Evolutionary conservation across 2,888 invertebrate species (phyloP).

Genomic region (Blastobasis adustella): DNA sequence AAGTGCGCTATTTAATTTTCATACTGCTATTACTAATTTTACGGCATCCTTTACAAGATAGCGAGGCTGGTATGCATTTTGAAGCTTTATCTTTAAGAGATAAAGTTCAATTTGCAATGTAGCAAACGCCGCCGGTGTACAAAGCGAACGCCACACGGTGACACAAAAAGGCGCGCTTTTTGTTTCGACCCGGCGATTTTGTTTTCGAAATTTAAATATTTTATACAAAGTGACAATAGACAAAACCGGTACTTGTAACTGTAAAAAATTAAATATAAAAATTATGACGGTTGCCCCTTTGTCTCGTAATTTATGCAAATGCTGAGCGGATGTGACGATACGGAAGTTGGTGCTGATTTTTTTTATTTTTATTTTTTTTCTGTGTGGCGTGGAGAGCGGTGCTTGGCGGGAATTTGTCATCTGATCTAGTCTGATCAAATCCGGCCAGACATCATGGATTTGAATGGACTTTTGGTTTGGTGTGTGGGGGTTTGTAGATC

Average conservation of each 20-base stretch:
- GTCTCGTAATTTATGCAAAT: constrained; percentile 66
- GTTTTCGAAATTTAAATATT: constrained; percentile 69
- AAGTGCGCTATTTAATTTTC: background rate
- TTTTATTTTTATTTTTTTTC: constrained; percentile 23
- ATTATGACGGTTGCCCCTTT: constrained; percentile 65
- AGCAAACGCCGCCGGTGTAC: background rate
- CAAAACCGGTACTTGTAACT: constrained; percentile 71
- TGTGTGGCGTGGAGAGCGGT: constrained; percentile 12
- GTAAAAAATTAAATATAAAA: constrained; percentile 72
- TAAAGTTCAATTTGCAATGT: background rate
- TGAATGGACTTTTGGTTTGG: constrained; percentile 18
- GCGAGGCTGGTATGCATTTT: no score
- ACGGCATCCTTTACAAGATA: constrained; percentile 16
- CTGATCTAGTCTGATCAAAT: no score
- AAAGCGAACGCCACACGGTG: constrained; percentile 19
- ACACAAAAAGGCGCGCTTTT: constrained; percentile 55
- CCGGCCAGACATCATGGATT: no score
- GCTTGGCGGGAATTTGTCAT: no score
- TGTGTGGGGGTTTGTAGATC: background rate
- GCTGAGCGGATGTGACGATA: constrained; percentile 48
- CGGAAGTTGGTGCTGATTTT: constrained; percentile 29
- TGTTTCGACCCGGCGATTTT: constrained; percentile 67
- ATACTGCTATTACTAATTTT: constrained; percentile 41
- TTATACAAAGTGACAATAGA: constrained; percentile 67
- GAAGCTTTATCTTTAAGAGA: no score